phyloP scores from a whole-genome alignment of 2,113 vertebrate species.

The Garra rufa region DNA sequence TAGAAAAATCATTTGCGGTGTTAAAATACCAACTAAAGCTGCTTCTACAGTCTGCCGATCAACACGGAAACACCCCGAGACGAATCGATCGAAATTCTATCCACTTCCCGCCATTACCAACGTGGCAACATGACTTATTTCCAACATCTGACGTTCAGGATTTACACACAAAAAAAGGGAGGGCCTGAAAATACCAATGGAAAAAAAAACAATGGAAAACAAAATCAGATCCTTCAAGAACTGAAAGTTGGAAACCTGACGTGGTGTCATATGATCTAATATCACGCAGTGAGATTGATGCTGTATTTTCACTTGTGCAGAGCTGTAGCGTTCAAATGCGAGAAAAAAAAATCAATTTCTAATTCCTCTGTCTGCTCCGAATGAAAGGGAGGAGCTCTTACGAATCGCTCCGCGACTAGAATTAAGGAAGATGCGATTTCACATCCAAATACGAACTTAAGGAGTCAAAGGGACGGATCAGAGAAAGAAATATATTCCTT shows the following conservation, averaged over 20 bases:
- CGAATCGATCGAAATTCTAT: not conserved
- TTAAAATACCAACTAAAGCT: not conserved
- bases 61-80: slow-evolving; percentile 6
- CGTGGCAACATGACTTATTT: slow-evolving; percentile 9
- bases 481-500: slow-evolving; percentile 47
- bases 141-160: not conserved
- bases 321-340: not conserved
- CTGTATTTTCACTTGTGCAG: not conserved
- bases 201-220: not conserved
- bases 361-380: not conserved
- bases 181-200: not conserved
- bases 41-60: not conserved
- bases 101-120: slow-evolving; percentile 8
- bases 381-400: not conserved
- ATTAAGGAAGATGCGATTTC: slow-evolving; percentile 19
- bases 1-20: not conserved
- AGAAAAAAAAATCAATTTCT: not conserved
- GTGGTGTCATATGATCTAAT: not conserved
- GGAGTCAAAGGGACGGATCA: slow-evolving; percentile 3
- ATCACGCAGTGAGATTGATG: not conserved
- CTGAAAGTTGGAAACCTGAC: not conserved
- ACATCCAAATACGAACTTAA: slow-evolving; percentile 16
- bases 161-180: slow-evolving; percentile 7
- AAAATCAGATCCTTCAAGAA: not conserved
- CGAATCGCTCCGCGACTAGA: not conserved